These are phyloP conservation scores for Halichondria panicea DNA, from an alignment of 37 sponge, comb jelly and placozoan genomes.

Conservation along the genomic window DNA sequence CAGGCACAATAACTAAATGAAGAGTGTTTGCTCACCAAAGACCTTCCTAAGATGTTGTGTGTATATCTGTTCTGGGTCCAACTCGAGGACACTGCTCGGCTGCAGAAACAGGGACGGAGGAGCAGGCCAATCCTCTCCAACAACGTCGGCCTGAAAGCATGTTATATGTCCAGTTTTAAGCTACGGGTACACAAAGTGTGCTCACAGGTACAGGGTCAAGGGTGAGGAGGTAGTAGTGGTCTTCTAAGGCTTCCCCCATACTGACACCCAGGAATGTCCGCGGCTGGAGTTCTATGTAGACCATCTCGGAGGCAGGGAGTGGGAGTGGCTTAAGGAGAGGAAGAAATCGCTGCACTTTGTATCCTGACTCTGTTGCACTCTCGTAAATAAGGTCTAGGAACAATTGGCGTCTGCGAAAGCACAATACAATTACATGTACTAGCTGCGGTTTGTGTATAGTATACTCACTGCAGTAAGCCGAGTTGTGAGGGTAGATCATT, in stretches of 20 bases:
- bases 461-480: conserved; percentile 46
- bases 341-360: conserved; percentile 10
- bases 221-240: conserved; percentile 27
- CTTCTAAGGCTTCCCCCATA: conserved; percentile 15
- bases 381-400: conserved; percentile 27
- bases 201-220: conserved; percentile 9
- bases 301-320: conserved; percentile 3
- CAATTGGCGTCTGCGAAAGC: conserved; percentile 33
- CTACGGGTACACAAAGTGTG: too few relatives aligned
- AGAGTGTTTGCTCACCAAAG: conserved; percentile 14
- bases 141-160: too few relatives aligned
- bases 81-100: background rate
- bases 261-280: conserved; percentile 30
- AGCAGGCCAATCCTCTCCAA: too few relatives aligned
- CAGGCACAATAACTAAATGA: too few relatives aligned
- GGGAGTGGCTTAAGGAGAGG: conserved; percentile 58
- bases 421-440: background rate
- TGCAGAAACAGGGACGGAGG: conserved; percentile 7
- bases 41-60: conserved; percentile 12
- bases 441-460: too few relatives aligned
- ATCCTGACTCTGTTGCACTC: conserved; percentile 27
- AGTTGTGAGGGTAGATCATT: conserved; percentile 28
- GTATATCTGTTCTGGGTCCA: background rate
- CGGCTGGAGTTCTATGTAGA: conserved; percentile 31
- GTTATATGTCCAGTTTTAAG: too few relatives aligned